Percentiles rank a stretch among this genome's conserved stretches.
Conservation (phyloP, 1,140 invertebrate species). For the Lepidotrigona ventralis region DNA sequence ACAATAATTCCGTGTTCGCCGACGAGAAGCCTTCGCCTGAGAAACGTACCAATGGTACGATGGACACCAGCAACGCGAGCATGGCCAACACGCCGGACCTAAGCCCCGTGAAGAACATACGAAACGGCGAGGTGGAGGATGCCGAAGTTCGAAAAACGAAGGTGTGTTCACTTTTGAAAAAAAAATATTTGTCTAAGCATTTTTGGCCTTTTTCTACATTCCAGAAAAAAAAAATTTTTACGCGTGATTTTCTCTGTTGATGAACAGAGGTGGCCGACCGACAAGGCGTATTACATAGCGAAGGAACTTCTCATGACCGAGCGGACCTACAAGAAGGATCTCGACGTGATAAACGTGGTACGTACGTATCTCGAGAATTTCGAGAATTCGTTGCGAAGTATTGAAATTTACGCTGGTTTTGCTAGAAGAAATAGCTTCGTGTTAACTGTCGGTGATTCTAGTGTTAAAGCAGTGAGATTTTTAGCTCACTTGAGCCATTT, state of each 20-base stretch:
- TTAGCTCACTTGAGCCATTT: no score
- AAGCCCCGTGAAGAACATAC: conserved; percentile 70
- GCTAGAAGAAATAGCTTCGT: no score
- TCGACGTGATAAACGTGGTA: conserved; percentile 94
- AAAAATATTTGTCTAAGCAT: neutral
- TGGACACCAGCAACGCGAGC: conserved; percentile 60
- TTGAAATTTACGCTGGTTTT: neutral
- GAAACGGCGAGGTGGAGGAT: conserved; percentile 72
- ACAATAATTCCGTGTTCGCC: conserved; percentile 74
- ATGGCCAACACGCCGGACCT: conserved; percentile 69
- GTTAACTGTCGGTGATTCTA: no score
- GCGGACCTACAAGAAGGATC: conserved; percentile 95
- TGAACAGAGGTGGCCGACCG: conserved; percentile 84
- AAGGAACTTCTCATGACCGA: conserved; percentile 98
- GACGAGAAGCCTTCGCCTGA: conserved; percentile 60
- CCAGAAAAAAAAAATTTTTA: neutral
- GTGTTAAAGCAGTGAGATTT: no score
- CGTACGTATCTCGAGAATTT: conserved; percentile 66
- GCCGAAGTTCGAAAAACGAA: conserved; percentile 72
- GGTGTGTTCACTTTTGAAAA: conserved; percentile 46
- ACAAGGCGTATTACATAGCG: conserved; percentile 94
- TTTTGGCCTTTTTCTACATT: no score
- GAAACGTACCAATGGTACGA: conserved; percentile 64
- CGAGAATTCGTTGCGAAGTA: no score
- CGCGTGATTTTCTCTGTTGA: conserved; percentile 47